Base-by-base conservation (phyloP, 2,797 vertebrate genomes). In the Gobionotothen gibberifrons region DNA sequence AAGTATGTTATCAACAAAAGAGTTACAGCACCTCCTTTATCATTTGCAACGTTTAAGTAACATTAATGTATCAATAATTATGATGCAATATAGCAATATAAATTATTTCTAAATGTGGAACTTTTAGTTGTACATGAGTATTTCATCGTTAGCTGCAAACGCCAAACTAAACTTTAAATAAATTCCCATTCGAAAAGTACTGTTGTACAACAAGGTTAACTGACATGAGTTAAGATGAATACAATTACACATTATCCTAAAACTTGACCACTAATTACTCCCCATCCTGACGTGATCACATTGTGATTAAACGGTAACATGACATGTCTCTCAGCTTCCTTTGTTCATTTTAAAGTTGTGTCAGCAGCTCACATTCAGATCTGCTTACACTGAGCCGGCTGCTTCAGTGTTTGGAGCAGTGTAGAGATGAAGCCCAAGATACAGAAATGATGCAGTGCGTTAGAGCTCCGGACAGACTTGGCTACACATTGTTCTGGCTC, bases 291-390 rank as follows among this genome's bases (percentile, higher is more conserved):
- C 17, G 3, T 16, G 13, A 26, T 40, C 48, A 42, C 32, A 6
- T 17, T 59, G 22, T 32, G 42, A 11, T n/a, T 17, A 0, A 14
- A 40, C 4, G 6, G n/a, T 48, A 6, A 22, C 15, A 2, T 55
- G 61, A 71, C 60, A 1, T 15, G 17, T 22, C 65, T 22, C 29
- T 29, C 55, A 12, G 39, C 40, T 46, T 68, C 53, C 46, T 74
- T 61, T 74, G 53, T 53, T 58, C 19, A 9, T 54, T 65, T 42
- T 44, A n/a, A 55, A 61, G 43, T 42, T 32, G 44, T 36, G 67
- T 75, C 67, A 46, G 67, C 49, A 65, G 76, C 65, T 64, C 29
- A 13, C n/a, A 3, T 14, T 59, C 48, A 48, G 46, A 48, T 48
- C 53, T 59, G 54, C 63, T 64, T 32, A 11, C 57, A 53, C 21